Evolutionary conservation across 2,888 invertebrate genomes (phyloP), one percentile per base, ranked within the genome.

Genomic region (Panzeria rudis): DNA sequence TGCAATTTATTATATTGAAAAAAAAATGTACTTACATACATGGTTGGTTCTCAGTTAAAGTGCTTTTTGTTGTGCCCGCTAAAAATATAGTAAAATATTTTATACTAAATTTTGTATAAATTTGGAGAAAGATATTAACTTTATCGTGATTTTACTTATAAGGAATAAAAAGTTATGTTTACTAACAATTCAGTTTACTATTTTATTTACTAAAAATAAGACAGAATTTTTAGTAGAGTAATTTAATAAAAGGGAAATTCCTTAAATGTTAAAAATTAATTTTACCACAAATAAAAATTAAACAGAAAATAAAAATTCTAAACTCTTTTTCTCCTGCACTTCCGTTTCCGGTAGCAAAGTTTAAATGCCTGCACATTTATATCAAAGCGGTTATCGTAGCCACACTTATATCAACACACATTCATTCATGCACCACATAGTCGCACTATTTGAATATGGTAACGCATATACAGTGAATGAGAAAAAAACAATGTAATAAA

Each of bases 311-410:
- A 73, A 77, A 77, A 64, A 41, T 41, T 3, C 38, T 61, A 44
- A 66, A 72, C 44, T 50, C 11, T 44, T 59, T 72, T 54, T 64
- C 50, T 64, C 29, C 23, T 56, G 78, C 41, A 82, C 69, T 85
- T 85, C 82, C 82, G 78, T 47, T 82, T 79, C 82, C 82, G 69
- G 59, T 54, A 75, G 82, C 59, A 38, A 82, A 82, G 35, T 75
- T 75, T 75, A 79, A 82, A 82, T 79, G 71, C 85, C 64, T 75
- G 69, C 85, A 75, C 82, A 75, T 71, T 69, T 56, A 79, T 79
- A 85, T 85, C 75, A 69, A 76, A 85, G 50, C 69, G 82, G 78
- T 85, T 82, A 82, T 82, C 78, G 68, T 82, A 79, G 61, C 75
- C 73, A 79, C 72, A 78, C 78, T 78, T 41, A 56, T 66, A 64